phyloP scores from a whole-genome alignment of 2,797 vertebrate species.

The Manis javanica region DNA sequence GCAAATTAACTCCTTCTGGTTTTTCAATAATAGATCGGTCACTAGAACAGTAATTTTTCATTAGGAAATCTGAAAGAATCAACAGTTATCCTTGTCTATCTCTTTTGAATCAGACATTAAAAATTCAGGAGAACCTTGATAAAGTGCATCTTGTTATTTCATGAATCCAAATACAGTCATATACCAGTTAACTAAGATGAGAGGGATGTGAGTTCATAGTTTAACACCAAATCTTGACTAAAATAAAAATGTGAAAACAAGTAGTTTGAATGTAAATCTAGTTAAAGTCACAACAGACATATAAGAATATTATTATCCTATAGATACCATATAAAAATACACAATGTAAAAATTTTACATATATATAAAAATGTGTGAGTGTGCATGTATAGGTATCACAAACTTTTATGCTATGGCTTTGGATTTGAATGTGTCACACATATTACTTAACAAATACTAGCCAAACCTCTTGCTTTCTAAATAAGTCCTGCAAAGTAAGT shows the following conservation, averaged over 20 bases:
- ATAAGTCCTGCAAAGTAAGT: neutral
- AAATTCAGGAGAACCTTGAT: neutral
- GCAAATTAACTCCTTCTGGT: neutral
- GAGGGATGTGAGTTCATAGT: neutral
- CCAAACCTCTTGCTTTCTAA: neutral
- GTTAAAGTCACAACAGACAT: neutral
- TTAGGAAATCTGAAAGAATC: slow-evolving; percentile 42
- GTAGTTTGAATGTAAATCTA: slow-evolving; percentile 24
- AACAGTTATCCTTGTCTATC: neutral
- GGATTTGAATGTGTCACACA: neutral
- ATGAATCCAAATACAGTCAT: neutral
- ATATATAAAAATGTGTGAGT: neutral
- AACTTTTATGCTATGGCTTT: neutral
- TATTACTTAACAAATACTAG: slow-evolving; percentile 15
- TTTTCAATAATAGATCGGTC: neutral
- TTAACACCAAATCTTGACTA: slow-evolving; percentile 24
- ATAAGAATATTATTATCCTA: neutral
- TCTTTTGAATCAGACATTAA: slow-evolving; percentile 32
- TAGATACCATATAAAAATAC: neutral
- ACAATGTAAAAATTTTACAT: neutral
- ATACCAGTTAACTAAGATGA: neutral
- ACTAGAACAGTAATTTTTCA: slow-evolving; percentile 34
- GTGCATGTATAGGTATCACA: neutral
- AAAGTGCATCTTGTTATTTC: neutral
- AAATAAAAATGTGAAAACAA: slow-evolving; percentile 32